Evolutionary conservation across 1,140 invertebrate species (phyloP).

Genomic region (Ylistrum balloti): DNA sequence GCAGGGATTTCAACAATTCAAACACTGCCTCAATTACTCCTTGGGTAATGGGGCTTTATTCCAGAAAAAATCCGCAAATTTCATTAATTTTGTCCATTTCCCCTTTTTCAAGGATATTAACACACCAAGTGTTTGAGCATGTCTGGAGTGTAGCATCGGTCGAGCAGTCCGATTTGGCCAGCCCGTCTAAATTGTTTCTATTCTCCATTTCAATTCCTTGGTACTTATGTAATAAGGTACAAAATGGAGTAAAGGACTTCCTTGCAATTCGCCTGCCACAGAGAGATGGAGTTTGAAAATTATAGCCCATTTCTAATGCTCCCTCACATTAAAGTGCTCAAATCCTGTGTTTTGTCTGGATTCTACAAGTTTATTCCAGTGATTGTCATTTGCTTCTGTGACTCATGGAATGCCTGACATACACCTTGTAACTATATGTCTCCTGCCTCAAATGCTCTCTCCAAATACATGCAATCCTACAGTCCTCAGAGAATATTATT

Average conservation of each 20-base stretch:
- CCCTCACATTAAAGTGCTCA: slow-evolving; percentile 24
- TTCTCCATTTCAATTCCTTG: slow-evolving; percentile 38
- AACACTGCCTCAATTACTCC: slow-evolving; percentile 10
- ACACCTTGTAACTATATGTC: neutral
- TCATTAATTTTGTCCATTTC: slow-evolving; percentile 29
- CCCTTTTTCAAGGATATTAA: slow-evolving; percentile 30
- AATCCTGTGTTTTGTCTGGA: slow-evolving; percentile 31
- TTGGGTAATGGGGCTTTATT: slow-evolving; percentile 18
- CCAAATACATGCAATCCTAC: neutral
- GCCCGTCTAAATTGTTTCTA: neutral
- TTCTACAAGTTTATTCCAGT: slow-evolving; percentile 5
- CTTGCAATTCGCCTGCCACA: neutral
- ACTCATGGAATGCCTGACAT: neutral
- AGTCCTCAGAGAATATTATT: neutral
- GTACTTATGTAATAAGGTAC: slow-evolving; percentile 28
- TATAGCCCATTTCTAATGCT: neutral
- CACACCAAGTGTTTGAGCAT: slow-evolving; percentile 17
- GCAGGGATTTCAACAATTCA: slow-evolving; percentile 33
- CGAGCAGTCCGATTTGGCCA: slow-evolving; percentile 16
- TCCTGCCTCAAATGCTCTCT: neutral
- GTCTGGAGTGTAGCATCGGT: neutral
- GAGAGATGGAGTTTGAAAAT: slow-evolving; percentile 22
- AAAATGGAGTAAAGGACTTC: neutral
- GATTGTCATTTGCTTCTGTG: slow-evolving; percentile 38
- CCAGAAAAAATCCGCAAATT: slow-evolving; percentile 28